A percentile compares a stretch with the other conserved stretches of the same genome.
Evolutionary conservation across 2,888 invertebrate species (phyloP).

Genomic region (Drosophila nr. medialis): DNA sequence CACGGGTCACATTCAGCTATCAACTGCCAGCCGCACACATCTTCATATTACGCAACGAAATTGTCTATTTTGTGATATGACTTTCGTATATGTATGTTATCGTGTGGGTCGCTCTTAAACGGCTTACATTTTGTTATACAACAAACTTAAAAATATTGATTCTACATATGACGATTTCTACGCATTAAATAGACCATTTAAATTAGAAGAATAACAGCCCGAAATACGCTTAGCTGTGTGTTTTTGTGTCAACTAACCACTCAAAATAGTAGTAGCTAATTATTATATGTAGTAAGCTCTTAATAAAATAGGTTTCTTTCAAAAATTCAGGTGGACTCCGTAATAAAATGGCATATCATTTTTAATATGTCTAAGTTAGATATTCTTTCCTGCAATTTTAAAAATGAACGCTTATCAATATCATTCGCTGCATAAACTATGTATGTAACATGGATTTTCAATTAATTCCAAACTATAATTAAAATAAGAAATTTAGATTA

Average conservation of each 20-base stretch:
- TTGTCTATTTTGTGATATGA: background rate
- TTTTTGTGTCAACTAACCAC: background rate
- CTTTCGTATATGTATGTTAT: background rate
- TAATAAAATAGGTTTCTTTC: background rate
- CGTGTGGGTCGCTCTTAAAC: background rate
- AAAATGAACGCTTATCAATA: background rate
- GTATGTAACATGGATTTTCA: background rate
- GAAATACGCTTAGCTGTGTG: background rate
- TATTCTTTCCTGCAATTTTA: background rate
- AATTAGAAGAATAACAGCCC: background rate
- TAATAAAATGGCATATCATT: too few species aligned
- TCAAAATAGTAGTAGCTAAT: rapidly evolving
- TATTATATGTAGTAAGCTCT: background rate
- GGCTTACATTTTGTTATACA: background rate
- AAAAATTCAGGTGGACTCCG: background rate
- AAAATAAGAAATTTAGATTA: background rate
- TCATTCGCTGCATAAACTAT: background rate
- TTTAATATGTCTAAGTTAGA: background rate
- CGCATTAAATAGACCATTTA: background rate
- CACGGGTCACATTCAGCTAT: too few species aligned
- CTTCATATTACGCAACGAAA: background rate
- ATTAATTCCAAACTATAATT: background rate
- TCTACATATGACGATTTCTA: background rate
- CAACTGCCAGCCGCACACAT: background rate
- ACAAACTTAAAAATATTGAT: background rate